These are phyloP conservation scores for Gerosis bhagava DNA, from an alignment of 2,888 invertebrate genomes.

Conservation along the genomic window DNA sequence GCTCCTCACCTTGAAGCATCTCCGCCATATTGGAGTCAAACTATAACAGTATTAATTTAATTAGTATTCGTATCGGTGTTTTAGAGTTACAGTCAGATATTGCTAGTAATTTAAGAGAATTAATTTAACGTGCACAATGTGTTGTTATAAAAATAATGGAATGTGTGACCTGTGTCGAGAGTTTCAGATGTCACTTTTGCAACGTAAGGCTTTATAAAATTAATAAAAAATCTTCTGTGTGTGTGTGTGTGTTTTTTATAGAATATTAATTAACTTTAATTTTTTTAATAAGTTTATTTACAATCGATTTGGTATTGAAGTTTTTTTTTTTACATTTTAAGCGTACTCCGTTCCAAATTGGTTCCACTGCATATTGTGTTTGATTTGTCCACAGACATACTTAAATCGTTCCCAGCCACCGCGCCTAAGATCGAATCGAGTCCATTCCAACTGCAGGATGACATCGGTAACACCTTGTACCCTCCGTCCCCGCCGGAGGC, in stretches of 20 bases:
- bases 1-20: slow-evolving; percentile 77
- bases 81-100: slow-evolving; percentile 28
- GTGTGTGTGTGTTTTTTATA: too few species aligned
- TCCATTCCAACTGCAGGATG: slow-evolving; percentile 56
- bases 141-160: slow-evolving; percentile 72
- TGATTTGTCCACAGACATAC: slow-evolving; percentile 54
- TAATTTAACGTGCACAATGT: slow-evolving; percentile 56
- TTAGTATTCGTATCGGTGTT: slow-evolving; percentile 35
- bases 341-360: too few species aligned
- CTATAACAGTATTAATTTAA: slow-evolving; percentile 49
- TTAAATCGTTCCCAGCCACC: slow-evolving; percentile 66
- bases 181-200: slow-evolving; percentile 66
- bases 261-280: too few species aligned
- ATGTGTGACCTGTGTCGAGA: slow-evolving; percentile 75
- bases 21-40: slow-evolving; percentile 54
- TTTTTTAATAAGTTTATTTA: too few species aligned
- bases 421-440: slow-evolving; percentile 61
- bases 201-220: slow-evolving; percentile 57
- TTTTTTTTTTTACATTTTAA: too few species aligned
- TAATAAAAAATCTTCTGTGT: too few species aligned
- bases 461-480: slow-evolving; percentile 55
- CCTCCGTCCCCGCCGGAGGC: slow-evolving; percentile 68
- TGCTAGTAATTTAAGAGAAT: too few species aligned
- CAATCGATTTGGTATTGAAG: too few species aligned
- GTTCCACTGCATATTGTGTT: too few species aligned